phyloP scores from a whole-genome alignment of 92 coral and sea anemone species.

The Micromussa lordhowensis region DNA sequence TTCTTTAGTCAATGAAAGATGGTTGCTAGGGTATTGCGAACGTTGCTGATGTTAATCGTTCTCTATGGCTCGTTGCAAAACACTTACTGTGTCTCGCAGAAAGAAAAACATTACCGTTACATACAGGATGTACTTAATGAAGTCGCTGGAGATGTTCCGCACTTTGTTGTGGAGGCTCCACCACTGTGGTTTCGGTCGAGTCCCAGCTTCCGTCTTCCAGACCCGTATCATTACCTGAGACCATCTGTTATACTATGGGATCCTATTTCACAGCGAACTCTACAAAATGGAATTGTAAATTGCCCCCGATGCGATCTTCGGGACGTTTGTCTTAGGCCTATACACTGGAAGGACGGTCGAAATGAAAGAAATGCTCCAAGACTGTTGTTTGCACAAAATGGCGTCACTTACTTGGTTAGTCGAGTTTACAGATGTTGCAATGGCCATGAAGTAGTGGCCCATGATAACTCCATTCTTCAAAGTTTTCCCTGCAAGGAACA shows the following conservation, averaged over 20 bases:
- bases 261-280: conserved; percentile 53
- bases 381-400: conserved; percentile 31
- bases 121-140: conserved; percentile 55
- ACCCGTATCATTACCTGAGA: conserved; percentile 52
- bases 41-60: conserved; percentile 26
- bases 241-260: conserved; percentile 63
- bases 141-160: conserved; percentile 39
- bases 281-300: conserved; percentile 38
- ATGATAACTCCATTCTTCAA: no score
- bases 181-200: conserved; percentile 55
- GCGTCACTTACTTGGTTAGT: no score
- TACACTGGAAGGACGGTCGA: conserved; percentile 73
- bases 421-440: no score
- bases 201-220: conserved; percentile 26
- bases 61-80: conserved; percentile 17
- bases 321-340: conserved; percentile 35
- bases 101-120: conserved; percentile 56
- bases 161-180: conserved; percentile 64
- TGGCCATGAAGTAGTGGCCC: no score
- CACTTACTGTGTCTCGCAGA: conserved; percentile 51
- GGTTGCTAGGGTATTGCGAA: conserved; percentile 16
- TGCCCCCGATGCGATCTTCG: conserved; percentile 53
- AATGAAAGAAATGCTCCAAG: conserved; percentile 47
- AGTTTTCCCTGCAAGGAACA: no score
- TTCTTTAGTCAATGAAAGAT: background rate